phyloP scores from a whole-genome alignment of 1,140 invertebrate genomes.

The Drosophila pallidifrons region DNA sequence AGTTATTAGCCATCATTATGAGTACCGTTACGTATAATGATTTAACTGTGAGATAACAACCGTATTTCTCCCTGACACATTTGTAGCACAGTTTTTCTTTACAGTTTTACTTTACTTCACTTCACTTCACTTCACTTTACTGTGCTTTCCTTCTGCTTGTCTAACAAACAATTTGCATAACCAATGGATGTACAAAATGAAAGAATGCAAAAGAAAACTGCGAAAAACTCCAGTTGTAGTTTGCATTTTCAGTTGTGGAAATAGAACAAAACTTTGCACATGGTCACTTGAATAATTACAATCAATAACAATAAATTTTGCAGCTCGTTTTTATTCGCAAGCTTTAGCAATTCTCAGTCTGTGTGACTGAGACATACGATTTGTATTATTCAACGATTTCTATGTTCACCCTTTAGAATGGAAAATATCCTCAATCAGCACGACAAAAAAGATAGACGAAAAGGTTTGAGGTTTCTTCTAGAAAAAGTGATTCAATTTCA shows the following conservation, averaged over 20 bases:
- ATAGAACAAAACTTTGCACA: constrained; percentile 52
- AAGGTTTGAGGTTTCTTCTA: too few relatives aligned
- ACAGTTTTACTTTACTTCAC: background rate
- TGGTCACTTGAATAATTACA: constrained; percentile 69
- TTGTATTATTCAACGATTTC: background rate
- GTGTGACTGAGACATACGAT: background rate
- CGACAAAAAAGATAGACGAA: too few relatives aligned
- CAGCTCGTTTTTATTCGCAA: background rate
- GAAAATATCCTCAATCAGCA: too few relatives aligned
- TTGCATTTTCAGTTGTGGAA: constrained; percentile 2
- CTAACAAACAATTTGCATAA: constrained; percentile 65
- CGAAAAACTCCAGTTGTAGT: constrained; percentile 20
- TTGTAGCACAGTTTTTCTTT: constrained; percentile 34
- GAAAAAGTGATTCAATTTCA: too few relatives aligned
- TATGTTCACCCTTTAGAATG: background rate
- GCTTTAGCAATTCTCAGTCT: background rate
- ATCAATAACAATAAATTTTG: constrained; percentile 56
- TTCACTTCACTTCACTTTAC: background rate
- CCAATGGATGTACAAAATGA: constrained; percentile 19
- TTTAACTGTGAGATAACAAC: constrained; percentile 35
- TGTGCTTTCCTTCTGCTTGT: background rate
- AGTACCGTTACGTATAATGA: constrained; percentile 41
- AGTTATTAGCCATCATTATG: constrained; percentile 54
- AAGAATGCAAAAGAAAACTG: constrained; percentile 9
- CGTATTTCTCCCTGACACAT: constrained; percentile 19